Conservation (phyloP, 35 echinoderm and acorn worm genomes). For the Patiria miniata region DNA sequence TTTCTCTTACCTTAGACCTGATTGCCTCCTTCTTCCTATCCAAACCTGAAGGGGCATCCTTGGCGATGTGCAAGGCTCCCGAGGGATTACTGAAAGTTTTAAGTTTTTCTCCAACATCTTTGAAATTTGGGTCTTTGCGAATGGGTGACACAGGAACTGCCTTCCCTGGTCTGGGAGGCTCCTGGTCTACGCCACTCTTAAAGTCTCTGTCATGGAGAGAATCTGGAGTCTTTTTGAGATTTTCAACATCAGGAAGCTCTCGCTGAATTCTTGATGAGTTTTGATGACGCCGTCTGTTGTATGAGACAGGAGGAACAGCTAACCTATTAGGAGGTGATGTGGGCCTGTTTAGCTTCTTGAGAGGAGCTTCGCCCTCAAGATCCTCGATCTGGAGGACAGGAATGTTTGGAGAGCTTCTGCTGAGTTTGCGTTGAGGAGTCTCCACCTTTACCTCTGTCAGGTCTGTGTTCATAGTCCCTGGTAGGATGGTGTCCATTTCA, state of each 20-base stretch:
- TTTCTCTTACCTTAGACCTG: neutral
- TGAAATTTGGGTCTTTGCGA: neutral
- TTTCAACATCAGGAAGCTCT: neutral
- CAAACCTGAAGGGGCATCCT: neutral
- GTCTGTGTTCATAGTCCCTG: neutral
- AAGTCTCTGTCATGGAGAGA: too few species aligned
- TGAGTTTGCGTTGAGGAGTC: neutral
- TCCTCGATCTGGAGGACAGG: conserved; percentile 39
- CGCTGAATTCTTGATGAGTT: neutral
- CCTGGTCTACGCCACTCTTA: neutral
- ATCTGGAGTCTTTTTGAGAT: neutral
- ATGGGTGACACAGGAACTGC: neutral
- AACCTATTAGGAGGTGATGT: conserved; percentile 11
- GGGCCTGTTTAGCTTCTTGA: neutral
- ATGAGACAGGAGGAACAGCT: conserved; percentile 14
- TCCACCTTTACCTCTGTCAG: conserved; percentile 52
- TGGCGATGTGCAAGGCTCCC: neutral
- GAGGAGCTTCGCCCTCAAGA: neutral
- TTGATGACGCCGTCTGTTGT: neutral
- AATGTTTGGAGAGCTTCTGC: conserved; percentile 33
- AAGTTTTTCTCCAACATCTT: neutral
- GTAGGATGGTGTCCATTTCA: conserved; percentile 11
- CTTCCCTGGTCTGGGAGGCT: neutral
- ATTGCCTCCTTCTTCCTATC: neutral
- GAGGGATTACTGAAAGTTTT: neutral